Evolutionary conservation across 64 coral and sea anemone genomes (phyloP).

Genomic region (Orbicella faveolata): DNA sequence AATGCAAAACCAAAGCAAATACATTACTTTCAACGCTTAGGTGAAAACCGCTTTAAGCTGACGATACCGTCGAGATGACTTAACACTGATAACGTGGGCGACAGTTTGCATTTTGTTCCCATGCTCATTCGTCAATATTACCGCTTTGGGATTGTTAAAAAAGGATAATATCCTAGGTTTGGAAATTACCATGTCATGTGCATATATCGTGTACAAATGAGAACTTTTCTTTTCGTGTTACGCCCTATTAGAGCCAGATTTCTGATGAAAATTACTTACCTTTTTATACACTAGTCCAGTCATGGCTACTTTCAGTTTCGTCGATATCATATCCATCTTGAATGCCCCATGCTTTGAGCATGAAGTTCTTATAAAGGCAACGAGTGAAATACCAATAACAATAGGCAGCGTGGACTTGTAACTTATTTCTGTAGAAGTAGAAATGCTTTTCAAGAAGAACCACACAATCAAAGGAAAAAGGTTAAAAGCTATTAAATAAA

Average conservation of each 20-base stretch:
- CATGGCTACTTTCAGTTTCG: constrained; percentile 12
- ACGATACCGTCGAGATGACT: neutral
- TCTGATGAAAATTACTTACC: no score
- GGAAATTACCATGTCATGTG: no score
- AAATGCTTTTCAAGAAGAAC: constrained; percentile 17
- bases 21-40: no score
- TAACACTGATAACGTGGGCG: neutral
- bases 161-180: no score
- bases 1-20: no score
- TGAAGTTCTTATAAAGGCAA: neutral
- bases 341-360: neutral
- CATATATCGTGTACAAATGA: no score
- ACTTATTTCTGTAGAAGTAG: neutral
- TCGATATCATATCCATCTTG: neutral
- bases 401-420: neutral
- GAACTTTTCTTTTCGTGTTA: no score
- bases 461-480: neutral
- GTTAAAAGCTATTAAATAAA: neutral
- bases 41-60: neutral
- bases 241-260: no score
- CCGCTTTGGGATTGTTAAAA: no score
- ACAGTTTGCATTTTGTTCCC: neutral
- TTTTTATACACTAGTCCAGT: constrained; percentile 15
- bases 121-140: no score
- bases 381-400: constrained; percentile 1